Evolutionary conservation across 2,888 invertebrate genomes (phyloP).

Genomic region (Conomelus anceps): DNA sequence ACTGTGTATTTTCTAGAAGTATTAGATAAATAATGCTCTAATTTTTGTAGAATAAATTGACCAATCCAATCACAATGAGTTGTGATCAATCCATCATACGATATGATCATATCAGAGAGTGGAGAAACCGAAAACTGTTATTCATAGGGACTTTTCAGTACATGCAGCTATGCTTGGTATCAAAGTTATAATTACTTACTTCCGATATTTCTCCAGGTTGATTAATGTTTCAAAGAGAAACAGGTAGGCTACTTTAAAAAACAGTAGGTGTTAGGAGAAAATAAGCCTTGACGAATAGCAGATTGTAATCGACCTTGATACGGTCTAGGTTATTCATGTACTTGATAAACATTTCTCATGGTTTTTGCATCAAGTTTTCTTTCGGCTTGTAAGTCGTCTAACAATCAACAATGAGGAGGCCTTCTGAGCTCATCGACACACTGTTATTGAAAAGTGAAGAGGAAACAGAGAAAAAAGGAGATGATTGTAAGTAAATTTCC

Average conservation of each 20-base stretch:
- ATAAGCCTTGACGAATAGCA: not conserved
- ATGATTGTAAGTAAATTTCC: not conserved
- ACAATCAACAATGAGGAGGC: not conserved
- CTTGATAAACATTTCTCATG: not conserved
- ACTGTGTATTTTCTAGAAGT: too few species aligned
- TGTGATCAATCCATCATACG: too few species aligned
- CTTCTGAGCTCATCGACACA: not conserved
- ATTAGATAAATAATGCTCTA: too few species aligned
- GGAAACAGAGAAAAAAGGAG: not conserved
- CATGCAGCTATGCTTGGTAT: not conserved
- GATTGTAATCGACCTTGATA: not conserved
- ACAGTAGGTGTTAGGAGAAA: not conserved
- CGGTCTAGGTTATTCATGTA: not conserved
- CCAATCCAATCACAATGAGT: too few species aligned
- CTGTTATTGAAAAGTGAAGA: not conserved
- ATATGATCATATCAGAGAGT: too few species aligned
- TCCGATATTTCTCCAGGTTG: not conserved
- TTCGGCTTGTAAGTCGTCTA: not conserved
- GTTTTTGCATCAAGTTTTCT: not conserved
- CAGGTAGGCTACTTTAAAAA: not conserved
- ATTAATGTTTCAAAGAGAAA: too few species aligned
- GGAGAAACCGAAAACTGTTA: not conserved
- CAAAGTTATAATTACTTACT: not conserved
- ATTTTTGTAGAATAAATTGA: too few species aligned
- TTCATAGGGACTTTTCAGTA: not conserved